Evolutionary conservation across 2,797 vertebrate species (phyloP).

Genomic region (Florisuga fusca): DNA sequence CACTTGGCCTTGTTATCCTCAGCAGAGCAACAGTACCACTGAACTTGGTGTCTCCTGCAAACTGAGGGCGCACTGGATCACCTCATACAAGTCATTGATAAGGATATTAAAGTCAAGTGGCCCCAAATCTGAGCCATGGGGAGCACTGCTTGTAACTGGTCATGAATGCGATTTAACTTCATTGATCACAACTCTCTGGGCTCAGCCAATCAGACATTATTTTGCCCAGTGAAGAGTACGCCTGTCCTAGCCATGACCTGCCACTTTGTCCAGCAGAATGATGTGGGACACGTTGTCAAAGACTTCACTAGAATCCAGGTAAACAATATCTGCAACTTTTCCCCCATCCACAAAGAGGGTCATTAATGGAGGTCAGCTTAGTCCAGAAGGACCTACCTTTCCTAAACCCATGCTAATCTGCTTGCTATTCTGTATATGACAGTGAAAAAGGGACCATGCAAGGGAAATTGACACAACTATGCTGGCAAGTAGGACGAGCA

Average conservation of each 20-base stretch:
- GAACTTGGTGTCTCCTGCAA: too few relatives aligned
- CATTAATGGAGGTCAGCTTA: not conserved
- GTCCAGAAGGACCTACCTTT: not conserved
- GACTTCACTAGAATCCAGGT: too few relatives aligned
- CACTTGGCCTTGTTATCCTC: not conserved
- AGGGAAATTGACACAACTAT: not conserved
- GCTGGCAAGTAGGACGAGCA: not conserved
- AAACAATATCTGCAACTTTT: not conserved
- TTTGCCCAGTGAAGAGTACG: accelerated
- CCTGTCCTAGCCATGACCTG: not conserved
- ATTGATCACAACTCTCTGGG: not conserved
- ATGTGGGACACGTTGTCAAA: too few relatives aligned
- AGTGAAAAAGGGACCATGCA: not conserved
- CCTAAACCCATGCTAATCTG: not conserved
- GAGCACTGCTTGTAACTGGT: too few relatives aligned
- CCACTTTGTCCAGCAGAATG: not conserved
- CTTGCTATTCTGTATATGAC: accelerated
- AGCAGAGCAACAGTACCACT: too few relatives aligned
- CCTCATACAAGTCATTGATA: not conserved
- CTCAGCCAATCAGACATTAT: not conserved
- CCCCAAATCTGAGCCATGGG: too few relatives aligned
- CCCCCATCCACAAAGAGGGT: not conserved
- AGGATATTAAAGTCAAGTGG: not conserved
- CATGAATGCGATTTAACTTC: too few relatives aligned
- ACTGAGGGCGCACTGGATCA: too few relatives aligned